Base-by-base conservation (phyloP, 1,140 invertebrate species). In the Dendrolimus kikuchii region DNA sequence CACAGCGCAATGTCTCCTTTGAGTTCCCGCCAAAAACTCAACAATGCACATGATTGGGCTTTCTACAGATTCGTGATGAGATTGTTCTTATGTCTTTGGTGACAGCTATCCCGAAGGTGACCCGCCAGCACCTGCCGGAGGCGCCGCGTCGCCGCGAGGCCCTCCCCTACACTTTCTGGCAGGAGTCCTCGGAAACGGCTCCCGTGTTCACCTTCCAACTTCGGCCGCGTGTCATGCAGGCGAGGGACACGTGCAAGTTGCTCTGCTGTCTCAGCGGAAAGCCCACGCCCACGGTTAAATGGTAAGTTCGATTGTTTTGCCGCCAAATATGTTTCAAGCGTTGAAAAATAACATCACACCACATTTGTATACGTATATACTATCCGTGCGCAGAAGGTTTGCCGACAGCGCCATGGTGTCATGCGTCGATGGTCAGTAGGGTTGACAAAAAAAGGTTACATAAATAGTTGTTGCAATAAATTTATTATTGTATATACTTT, bases 131-230 rank as follows among this genome's bases (percentile, higher is more conserved):
- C 81, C 91, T 90, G 70, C 91, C 92, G 40, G 94, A 96, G 80
- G 88, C 91, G 43, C 91, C 95, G 38, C 89, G 95, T 47, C 89
- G 94, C 65, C 90, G 95, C 67, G 94, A 96, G 81, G 91, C 94
- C 1, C 84, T 96, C n/a, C 91, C 92, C 4, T 95, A 94, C 79
- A 94, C 93, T 54, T 93, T 95, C 88, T 96, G 95, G 94, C 92
- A 96, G 86, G 95, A 97, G 83, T 93, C 93, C 64, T 93, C 92
- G 73, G 96, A 98, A 87, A 93, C 92, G 66, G 94, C 95, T 10
- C 98, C 98, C 47, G 93, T 91, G 74, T 99, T 99, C 88, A 98
- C 96, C 64, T 99, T 99, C 94, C 92, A 96, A 67, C 91, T 99
- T 48, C 92, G 99, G 82, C 97, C 98, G 76, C 95, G 99, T 81